Conservation (phyloP, 2,797 vertebrate genomes). For the Macropus fuliginosus region DNA sequence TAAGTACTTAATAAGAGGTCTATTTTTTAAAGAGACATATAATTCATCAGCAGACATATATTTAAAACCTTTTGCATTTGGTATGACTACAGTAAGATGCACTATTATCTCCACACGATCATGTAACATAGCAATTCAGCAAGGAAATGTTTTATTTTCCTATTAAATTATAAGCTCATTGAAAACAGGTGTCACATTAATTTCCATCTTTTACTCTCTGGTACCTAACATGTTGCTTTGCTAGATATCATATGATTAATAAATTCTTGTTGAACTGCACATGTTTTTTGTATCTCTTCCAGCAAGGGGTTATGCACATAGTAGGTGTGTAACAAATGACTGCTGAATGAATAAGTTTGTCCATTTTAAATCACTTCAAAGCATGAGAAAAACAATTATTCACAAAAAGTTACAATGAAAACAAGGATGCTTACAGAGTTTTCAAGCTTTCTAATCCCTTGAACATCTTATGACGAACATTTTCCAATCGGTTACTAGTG, state of each 20-base stretch:
- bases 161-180: not conserved
- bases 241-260: not conserved
- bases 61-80: not conserved
- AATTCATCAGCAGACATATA: not conserved
- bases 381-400: not conserved
- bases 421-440: conserved; percentile 91
- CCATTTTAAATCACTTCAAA: not conserved
- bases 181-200: not conserved
- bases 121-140: not conserved
- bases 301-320: not conserved
- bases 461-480: conserved; percentile 94
- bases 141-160: not conserved
- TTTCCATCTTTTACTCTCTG: not conserved
- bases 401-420: not conserved
- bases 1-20: not conserved
- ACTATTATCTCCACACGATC: not conserved
- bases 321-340: not conserved
- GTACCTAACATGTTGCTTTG: not conserved
- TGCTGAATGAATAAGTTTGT: not conserved
- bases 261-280: not conserved
- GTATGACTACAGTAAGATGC: not conserved
- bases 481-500: conserved; percentile 96
- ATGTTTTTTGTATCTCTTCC: not conserved
- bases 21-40: not conserved
- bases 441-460: conserved; percentile 95